These are phyloP conservation scores for Cariama cristata DNA, from an alignment of 2,113 vertebrate species.

Conservation along the genomic window DNA sequence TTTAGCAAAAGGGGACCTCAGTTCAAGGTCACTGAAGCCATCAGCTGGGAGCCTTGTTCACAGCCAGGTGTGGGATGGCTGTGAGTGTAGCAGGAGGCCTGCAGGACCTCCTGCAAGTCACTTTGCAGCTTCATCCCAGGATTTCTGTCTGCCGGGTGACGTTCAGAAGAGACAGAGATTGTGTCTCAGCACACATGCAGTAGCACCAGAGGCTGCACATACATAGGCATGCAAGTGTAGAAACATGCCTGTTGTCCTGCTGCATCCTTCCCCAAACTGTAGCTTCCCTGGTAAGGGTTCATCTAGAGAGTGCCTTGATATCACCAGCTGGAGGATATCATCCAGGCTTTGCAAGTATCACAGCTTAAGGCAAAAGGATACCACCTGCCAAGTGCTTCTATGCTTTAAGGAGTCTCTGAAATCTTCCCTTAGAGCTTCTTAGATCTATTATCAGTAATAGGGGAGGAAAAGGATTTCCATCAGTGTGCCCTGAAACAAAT, in stretches of 20 bases:
- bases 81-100: background rate
- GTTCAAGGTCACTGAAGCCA: background rate
- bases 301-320: background rate
- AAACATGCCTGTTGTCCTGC: background rate
- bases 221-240: background rate
- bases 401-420: background rate
- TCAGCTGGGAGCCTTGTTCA: background rate
- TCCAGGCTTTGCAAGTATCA: background rate
- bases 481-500: background rate
- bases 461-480: background rate
- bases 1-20: background rate
- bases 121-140: background rate
- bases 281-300: background rate
- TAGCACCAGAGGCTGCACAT: rapidly evolving
- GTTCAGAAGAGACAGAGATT: background rate
- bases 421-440: background rate
- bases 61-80: background rate
- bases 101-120: background rate
- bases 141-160: background rate
- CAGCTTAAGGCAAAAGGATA: background rate
- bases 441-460: rapidly evolving
- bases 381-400: background rate
- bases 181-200: rapidly evolving
- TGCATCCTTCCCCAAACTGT: background rate
- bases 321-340: background rate